Base-by-base conservation (phyloP, 2,113 vertebrate genomes). In the Catharus fuscescens region DNA sequence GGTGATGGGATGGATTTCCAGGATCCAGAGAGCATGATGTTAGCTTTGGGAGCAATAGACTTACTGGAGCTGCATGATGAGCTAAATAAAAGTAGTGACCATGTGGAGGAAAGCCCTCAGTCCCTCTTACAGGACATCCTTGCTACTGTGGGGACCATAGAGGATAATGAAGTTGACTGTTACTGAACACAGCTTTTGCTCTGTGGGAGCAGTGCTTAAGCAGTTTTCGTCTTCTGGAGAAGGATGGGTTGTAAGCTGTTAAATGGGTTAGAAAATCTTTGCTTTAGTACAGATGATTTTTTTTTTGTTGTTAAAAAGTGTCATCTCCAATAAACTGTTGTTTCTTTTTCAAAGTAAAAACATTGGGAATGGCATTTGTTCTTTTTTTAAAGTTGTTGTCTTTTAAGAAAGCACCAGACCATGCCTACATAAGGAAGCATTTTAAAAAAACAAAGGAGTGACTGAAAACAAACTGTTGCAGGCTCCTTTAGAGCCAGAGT, bases 121-220 rank as follows among this genome's bases (percentile, higher is more conserved):
- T 99, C 99, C 3, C 98, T 99, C 50, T 95, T 99, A 93, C 97
- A 99, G 93, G 99, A 99, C 93, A 98, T 99, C 82, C 97, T 99
- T 86, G 98, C 98, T 14, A 76, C 97, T 0, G 93, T 93, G 31
- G 97, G 97, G 7, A 44, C 93, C 9, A 10, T 66, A 54, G 97
- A 98, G 32, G 98, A 98, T 14, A 98, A 98, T 6, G 96, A 97
- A 93, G 97, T 95, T 4, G 98, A 99, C 94, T 99, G 98, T 92
- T 99, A 99, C 92, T 99, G 82, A 97, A 31, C 20, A n/a, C 24
- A 28, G 38, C 28, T 82, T 32, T 40, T 67, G 42, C 53, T 56
- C 34, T 54, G 38, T 74, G 12, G 28, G 20, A 90, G 18, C 52
- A 36, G 5, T 59, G 50, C 25, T 88, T 42, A 53, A 80, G 53